A percentile compares a stretch with the other conserved stretches of the same genome.
Evolutionary conservation across 2,797 vertebrate species (phyloP).

Genomic region (Liasis olivaceus): DNA sequence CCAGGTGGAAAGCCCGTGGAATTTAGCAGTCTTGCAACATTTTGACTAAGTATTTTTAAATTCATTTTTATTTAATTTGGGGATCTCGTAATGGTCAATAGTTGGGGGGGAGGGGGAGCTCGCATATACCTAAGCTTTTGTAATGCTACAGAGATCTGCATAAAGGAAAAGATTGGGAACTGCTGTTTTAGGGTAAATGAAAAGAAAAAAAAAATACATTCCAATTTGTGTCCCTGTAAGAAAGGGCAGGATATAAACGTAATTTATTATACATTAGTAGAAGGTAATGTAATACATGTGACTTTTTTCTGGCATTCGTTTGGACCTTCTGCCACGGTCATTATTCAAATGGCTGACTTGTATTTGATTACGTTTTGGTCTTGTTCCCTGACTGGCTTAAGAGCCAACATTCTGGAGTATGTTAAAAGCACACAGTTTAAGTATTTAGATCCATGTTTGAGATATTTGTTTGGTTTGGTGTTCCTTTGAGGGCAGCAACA

Average conservation of each 20-base stretch:
- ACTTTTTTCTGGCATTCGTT: conserved; percentile 4
- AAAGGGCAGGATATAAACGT: background rate
- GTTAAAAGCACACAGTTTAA: background rate
- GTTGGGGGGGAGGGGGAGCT: background rate
- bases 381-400: background rate
- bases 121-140: background rate
- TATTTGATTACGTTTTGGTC: background rate
- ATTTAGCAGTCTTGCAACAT: background rate
- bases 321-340: background rate
- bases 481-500: background rate
- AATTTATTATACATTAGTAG: background rate
- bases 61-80: background rate
- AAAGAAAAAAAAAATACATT: background rate
- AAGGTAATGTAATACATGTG: background rate
- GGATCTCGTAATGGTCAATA: background rate
- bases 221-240: background rate
- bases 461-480: background rate
- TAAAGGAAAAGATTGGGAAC: background rate
- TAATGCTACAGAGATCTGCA: background rate
- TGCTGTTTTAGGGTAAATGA: background rate
- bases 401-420: background rate
- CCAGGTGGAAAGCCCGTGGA: background rate
- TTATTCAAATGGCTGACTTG: background rate
- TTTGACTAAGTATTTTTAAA: background rate
- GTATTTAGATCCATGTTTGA: conserved; percentile 2